These are phyloP conservation scores for Poeciliopsis infans DNA, from an alignment of 2,797 vertebrate species.

Conservation along the genomic window DNA sequence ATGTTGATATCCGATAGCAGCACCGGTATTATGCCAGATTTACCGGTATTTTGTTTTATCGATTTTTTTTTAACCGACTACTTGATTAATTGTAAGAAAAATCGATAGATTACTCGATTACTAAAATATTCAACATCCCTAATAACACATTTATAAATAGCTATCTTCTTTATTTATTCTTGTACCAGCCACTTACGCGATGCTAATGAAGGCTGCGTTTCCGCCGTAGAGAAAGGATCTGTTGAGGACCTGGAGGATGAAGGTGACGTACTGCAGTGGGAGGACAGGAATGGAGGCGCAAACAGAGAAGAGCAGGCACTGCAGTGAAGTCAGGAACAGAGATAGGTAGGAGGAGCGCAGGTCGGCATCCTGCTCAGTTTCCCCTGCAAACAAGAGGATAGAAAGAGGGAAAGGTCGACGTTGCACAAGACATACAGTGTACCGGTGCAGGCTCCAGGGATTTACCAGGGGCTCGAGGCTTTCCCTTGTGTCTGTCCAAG, in stretches of 20 bases:
- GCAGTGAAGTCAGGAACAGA: slow-evolving; percentile 82
- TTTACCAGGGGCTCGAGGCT: slow-evolving; percentile 71
- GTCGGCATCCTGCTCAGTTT: slow-evolving; percentile 73
- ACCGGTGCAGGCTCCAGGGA: background rate
- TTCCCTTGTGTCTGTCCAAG: slow-evolving; percentile 87
- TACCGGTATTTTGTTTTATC: too few relatives aligned
- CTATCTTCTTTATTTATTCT: background rate
- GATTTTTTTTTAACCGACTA: too few relatives aligned
- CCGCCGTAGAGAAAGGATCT: slow-evolving; percentile 91
- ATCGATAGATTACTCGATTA: too few relatives aligned
- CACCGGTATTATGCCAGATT: too few relatives aligned
- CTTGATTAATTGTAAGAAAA: too few relatives aligned
- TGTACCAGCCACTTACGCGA: slow-evolving; percentile 81
- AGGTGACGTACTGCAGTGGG: slow-evolving; percentile 86
- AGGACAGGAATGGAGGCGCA: slow-evolving; percentile 81
- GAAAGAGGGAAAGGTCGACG: background rate
- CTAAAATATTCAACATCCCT: too few relatives aligned
- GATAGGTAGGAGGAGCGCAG: slow-evolving; percentile 82
- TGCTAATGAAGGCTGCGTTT: slow-evolving; percentile 86
- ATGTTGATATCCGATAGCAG: too few relatives aligned
- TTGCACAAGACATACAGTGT: background rate
- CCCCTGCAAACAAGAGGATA: slow-evolving; percentile 51
- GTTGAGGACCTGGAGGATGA: slow-evolving; percentile 88
- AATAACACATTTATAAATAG: background rate
- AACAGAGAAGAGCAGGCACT: slow-evolving; percentile 87